Base-by-base conservation (phyloP, 2,113 vertebrate genomes). In the Cyprinodon tularosa region DNA sequence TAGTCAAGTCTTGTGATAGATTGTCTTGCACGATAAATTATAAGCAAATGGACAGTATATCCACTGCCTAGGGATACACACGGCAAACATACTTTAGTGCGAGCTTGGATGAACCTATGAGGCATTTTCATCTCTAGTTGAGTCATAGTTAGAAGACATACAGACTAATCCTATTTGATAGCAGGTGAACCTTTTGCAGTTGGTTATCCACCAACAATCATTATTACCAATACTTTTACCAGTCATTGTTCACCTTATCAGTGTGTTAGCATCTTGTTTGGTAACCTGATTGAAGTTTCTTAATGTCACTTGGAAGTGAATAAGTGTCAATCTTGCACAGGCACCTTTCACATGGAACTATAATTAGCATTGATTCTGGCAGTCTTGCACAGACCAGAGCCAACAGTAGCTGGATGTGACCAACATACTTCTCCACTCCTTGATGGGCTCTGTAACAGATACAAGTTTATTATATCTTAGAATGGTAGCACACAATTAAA, bases 321-420 rank as follows among this genome's bases (percentile, higher is more conserved):
- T 91, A 93, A 93, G 92, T 94, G 93, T 94, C 90, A 91, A 87
- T 77, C 85, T 80, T 80, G 88, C 90, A 70, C 83, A 77, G 82
- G 81, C 88, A 87, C 91, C 84, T 89, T 89, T 71, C 93, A 95
- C 93, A 95, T 95, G 92, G 93, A 88, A 88, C 90, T 83, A 89
- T 95, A 93, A 95, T 94, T 94, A 94, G 91, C 92, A 94, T 94
- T 92, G 92, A 94, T 95, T 93, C 90, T 91, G 91, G 91, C 92
- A 87, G 91, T 80, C 84, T 92, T 85, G 91, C 90, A 89, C 89
- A 82, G 91, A 83, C 86, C 90, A 81, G 90, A 93, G 91, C 92
- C 91, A 29, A 29, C 29, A 29, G 29, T 93, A 88, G 93, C 94
- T 93, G 86, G 86, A 91, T 90, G 85, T 93, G 91, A 92, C 93